phyloP scores from a whole-genome alignment of 1,140 invertebrate species.

The Periplaneta americana region DNA sequence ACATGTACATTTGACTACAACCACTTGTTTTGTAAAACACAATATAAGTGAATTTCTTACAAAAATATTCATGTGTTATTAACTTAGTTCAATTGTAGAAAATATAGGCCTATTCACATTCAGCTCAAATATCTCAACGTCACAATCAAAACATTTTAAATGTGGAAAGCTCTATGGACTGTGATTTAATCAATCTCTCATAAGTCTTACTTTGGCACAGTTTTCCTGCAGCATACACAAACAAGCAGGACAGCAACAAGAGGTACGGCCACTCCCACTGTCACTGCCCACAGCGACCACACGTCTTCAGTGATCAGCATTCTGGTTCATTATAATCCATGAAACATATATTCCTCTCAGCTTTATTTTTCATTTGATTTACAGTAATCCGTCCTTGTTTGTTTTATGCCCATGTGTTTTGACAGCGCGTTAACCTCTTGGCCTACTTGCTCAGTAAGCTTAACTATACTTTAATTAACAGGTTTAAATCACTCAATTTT shows the following conservation, averaged over 20 bases:
- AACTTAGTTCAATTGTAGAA: too few species aligned
- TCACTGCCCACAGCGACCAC: constrained; percentile 17
- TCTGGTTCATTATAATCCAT: neutral
- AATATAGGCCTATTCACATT: too few species aligned
- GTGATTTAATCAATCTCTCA: neutral
- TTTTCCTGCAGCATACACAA: constrained; percentile 31
- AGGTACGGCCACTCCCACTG: constrained; percentile 16
- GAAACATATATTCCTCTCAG: neutral
- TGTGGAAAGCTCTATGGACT: neutral
- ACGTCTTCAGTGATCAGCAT: constrained; percentile 1
- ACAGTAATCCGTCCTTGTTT: neutral
- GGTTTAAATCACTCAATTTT: neutral
- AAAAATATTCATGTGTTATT: too few species aligned
- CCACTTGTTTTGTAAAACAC: too few species aligned
- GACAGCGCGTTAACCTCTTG: neutral
- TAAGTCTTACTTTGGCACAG: constrained; percentile 27
- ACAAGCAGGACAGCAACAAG: constrained; percentile 19
- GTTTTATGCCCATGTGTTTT: neutral
- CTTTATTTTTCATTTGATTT: neutral
- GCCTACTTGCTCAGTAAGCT: neutral
- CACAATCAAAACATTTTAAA: neutral
- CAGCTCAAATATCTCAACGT: too few species aligned
- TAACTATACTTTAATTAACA: neutral
- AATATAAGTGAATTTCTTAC: too few species aligned
- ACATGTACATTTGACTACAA: too few species aligned